A percentile compares a stretch with the other conserved stretches of the same genome.
Conservation (phyloP, 2,888 invertebrate species). For the Callyntrura guangdongensis region DNA sequence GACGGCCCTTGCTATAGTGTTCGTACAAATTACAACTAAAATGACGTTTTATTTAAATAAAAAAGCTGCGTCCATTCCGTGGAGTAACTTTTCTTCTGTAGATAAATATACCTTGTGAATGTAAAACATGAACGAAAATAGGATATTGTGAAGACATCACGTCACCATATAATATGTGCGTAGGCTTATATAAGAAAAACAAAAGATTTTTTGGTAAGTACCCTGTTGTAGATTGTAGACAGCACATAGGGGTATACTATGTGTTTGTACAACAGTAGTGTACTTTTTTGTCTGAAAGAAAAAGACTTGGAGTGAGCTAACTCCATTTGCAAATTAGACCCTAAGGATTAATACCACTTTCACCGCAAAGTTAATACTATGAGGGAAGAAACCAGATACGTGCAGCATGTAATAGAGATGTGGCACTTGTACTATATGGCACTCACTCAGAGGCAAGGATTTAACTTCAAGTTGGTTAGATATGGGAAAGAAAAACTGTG, state of each 20-base stretch:
- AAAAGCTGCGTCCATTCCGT: not conserved
- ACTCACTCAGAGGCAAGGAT: not conserved
- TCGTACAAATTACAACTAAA: not conserved
- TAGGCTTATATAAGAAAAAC: not conserved
- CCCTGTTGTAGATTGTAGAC: not conserved
- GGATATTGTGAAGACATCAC: not conserved
- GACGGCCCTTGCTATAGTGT: not conserved
- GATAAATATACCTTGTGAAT: not conserved
- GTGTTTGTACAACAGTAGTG: not conserved
- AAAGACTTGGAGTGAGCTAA: slow-evolving; percentile 58
- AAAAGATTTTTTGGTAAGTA: not conserved
- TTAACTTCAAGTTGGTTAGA: not conserved
- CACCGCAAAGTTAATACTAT: slow-evolving; percentile 71
- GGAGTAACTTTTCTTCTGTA: not conserved
- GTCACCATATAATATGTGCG: not conserved
- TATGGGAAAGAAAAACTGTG: not conserved
- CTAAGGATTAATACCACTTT: slow-evolving; percentile 78
- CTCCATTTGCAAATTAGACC: slow-evolving; percentile 79
- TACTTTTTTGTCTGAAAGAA: slow-evolving; percentile 23
- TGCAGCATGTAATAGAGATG: not conserved
- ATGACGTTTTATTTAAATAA: slow-evolving; percentile 35
- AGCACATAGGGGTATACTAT: slow-evolving; percentile 3
- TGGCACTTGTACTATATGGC: not conserved
- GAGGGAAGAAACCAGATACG: not conserved
- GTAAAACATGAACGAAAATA: not conserved